Evolutionary conservation across 2,113 vertebrate species (phyloP), one percentile per base, ranked within the genome.

Genomic region (Daubentonia madagascariensis): DNA sequence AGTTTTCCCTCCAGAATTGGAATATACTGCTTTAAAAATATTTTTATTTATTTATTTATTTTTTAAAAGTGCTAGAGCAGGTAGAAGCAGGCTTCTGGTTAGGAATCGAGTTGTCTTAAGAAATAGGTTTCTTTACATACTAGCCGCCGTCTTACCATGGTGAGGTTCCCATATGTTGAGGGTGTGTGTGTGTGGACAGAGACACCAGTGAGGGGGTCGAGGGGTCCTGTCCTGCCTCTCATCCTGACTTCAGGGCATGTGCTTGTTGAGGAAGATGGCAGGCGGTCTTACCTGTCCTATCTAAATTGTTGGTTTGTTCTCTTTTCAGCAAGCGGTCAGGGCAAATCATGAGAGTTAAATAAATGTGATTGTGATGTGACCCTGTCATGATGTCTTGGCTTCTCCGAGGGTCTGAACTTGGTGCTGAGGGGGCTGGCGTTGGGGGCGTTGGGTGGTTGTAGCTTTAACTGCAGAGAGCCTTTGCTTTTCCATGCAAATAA

Each of bases 401-500:
- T n/a, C 89, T 45, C 67, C 8, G 32, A 40, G 45, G 43, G 63
- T 45, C 68, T 25, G 43, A n/a, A 57, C 22, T 59, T 23, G 16
- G 65, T 45, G 17, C 57, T 22, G 18, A 32, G 35, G 11, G 52
- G 17, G 25, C 32, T 54, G 59, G 20, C 0, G 0, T 0, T 0
- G 40, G 76, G 11, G 13, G 4, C 59, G 12, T 32, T 23, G n/a
- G 43, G 54, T 32, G 11, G 12, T 5, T 48, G 45, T 54, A 40
- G 20, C 22, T 79, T 45, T 35, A 20, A 59, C 43, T 48, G 7
- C 2, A 14, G 40, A 54, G 35, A 81, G 5, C 10, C 17, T 91
- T 72, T 18, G 4, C 30, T 83, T 22, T 50, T n/a, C 45, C 16
- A 3, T 54, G 25, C 17, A 1, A 0, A 0, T 79, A 9, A 16